Base-by-base conservation (phyloP, 2,888 invertebrate genomes). In the Phasia obesa region DNA sequence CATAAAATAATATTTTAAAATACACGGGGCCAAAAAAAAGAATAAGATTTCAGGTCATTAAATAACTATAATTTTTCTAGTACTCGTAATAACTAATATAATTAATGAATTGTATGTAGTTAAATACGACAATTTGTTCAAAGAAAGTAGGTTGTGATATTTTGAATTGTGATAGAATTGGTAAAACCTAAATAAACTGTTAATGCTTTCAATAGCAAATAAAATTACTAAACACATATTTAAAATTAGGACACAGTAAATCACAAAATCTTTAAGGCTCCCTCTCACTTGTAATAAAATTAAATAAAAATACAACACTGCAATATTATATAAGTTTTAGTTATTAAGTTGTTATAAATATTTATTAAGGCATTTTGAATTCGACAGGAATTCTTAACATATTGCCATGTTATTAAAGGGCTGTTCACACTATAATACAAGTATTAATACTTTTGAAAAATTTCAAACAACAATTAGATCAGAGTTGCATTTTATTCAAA, bases 121-220 rank as follows among this genome's bases (percentile, higher is more conserved):
- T 38, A 23, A 59, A 76, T 76, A 42, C n/a, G n/a, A 49, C 17
- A 51, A 19, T 44, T 51, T 67, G 21, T 64, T 71, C 19, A 21
- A 69, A 19, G 5, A 69, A 53, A 53, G 15, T 60, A 69, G 44
- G 53, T 77, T 77, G 76, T 77, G 76, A 77, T 77, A 69, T 77
- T 53, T 60, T 53, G 25, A 60, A 69, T 69, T 77, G 76, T 77
- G 76, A 77, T 69, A 77, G 35, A 62, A 70, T 77, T 77, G 44
- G 19, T 60, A 49, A 42, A 67, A 76, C 27, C 49, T 60, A 23
- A 44, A 44, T 57, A 19, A 65, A 23, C 57, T 25, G 23, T 55
- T 11, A 35, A 74, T 38, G 25, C 21, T 55, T 42, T 42, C 2
- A 64, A 44, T 55, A 9, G 47, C 65, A 67, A 27, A 31, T 44